Evolutionary conservation across 2,797 vertebrate genomes (phyloP).

Genomic region (Phyllotis vaccarum): DNA sequence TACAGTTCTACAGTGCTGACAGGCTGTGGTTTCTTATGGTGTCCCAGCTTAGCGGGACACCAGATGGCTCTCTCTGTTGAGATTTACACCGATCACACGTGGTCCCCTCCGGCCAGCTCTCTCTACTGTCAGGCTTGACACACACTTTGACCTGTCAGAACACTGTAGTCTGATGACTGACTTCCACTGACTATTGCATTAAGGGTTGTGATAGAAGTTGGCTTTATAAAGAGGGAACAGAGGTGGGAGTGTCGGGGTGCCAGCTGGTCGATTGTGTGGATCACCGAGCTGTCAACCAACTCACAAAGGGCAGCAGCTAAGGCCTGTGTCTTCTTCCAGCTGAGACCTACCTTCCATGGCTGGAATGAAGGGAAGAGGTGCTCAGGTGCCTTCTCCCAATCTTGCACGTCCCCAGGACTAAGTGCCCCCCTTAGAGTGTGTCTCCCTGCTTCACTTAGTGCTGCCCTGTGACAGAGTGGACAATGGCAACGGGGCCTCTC

Average conservation of each 20-base stretch:
- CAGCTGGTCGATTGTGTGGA: too few species aligned
- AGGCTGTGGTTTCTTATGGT: accelerated
- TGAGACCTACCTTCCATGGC: neutral
- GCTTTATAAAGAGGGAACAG: neutral
- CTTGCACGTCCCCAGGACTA: neutral
- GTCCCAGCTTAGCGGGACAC: accelerated
- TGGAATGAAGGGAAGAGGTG: neutral
- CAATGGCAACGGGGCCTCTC: accelerated
- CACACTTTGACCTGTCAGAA: neutral
- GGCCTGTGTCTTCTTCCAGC: too few species aligned
- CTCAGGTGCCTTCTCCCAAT: accelerated
- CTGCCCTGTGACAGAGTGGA: neutral
- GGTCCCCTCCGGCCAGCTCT: accelerated
- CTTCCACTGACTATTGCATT: neutral
- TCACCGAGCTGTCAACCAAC: neutral
- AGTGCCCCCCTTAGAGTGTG: accelerated
- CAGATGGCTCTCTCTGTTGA: neutral
- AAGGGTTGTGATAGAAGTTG: accelerated
- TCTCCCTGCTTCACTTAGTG: neutral
- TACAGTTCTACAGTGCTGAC: accelerated
- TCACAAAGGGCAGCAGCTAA: neutral
- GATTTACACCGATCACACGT: accelerated
- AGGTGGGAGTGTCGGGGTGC: neutral
- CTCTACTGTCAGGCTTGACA: neutral
- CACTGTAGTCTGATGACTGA: neutral